A percentile compares a stretch with the other conserved stretches of the same genome.
Conservation (phyloP, 2,888 invertebrate species). For the Amphipyra berbera region DNA sequence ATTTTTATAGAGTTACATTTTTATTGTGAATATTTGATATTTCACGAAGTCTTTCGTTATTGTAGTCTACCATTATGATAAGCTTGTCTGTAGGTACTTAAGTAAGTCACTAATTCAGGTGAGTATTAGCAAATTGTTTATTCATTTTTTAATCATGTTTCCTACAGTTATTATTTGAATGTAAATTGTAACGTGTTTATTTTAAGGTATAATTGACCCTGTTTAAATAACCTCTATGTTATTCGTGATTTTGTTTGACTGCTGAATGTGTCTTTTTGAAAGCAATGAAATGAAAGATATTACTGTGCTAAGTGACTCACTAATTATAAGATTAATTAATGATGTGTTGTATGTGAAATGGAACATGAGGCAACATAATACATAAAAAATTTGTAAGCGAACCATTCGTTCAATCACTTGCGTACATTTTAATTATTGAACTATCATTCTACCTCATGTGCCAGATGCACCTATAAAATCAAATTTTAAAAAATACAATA, state of each 20-base stretch:
- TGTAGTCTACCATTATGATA: slow-evolving; percentile 30
- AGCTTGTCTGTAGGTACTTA: slow-evolving; percentile 29
- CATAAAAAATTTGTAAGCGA: neutral
- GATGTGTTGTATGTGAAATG: slow-evolving; percentile 6
- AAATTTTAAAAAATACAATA: slow-evolving; percentile 29
- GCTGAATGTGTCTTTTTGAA: slow-evolving; percentile 30
- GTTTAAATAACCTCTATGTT: neutral
- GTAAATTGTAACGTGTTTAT: neutral
- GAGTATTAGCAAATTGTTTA: neutral
- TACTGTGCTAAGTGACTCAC: slow-evolving; percentile 32
- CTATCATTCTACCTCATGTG: slow-evolving; percentile 39
- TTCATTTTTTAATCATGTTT: slow-evolving; percentile 5
- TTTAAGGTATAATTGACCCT: neutral
- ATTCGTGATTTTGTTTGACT: slow-evolving; percentile 1
- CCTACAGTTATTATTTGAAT: neutral
- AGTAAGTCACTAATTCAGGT: neutral
- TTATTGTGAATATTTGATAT: slow-evolving; percentile 64
- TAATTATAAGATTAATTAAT: slow-evolving; percentile 21
- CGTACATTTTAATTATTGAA: neutral
- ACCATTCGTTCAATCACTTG: neutral
- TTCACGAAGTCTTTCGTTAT: slow-evolving; percentile 59
- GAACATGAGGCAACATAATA: slow-evolving; percentile 35
- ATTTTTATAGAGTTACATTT: slow-evolving; percentile 72
- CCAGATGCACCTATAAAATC: slow-evolving; percentile 6
- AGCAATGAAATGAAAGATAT: slow-evolving; percentile 30